phyloP scores from a whole-genome alignment of 2,888 invertebrate genomes.

The Pachycephus smyrnensis region DNA sequence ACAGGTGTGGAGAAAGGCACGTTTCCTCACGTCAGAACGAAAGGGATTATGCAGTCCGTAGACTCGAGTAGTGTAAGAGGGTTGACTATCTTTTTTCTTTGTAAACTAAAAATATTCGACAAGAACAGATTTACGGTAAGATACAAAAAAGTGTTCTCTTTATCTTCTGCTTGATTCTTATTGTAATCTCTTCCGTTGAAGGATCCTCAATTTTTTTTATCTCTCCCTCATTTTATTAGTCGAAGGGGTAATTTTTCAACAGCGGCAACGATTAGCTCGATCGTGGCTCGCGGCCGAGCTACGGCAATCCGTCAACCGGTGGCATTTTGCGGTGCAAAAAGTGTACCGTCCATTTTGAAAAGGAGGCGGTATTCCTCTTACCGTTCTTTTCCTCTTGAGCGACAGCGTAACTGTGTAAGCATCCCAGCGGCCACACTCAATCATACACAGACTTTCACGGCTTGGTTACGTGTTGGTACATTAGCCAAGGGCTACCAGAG shows the following conservation, averaged over 20 bases:
- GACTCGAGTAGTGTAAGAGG: slow-evolving; percentile 20
- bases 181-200: background rate
- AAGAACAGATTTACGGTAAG: background rate
- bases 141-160: background rate
- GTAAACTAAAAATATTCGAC: background rate
- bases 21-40: background rate
- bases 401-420: slow-evolving; percentile 42
- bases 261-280: background rate
- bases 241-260: background rate
- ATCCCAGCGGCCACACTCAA: slow-evolving; percentile 42
- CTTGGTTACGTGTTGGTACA: slow-evolving; percentile 34
- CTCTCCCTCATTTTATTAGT: background rate
- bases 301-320: slow-evolving; percentile 7
- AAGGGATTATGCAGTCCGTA: background rate
- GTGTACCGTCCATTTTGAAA: slow-evolving; percentile 7
- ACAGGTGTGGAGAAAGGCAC: slow-evolving; percentile 31
- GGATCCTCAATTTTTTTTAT: background rate
- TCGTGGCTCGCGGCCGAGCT: background rate
- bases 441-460: slow-evolving; percentile 36
- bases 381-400: slow-evolving; percentile 28
- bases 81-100: slow-evolving; percentile 12
- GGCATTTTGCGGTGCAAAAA: slow-evolving; percentile 9
- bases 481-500: slow-evolving; percentile 30
- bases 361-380: slow-evolving; percentile 9
- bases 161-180: background rate